Evolutionary conservation across 2,888 invertebrate genomes (phyloP), one percentile per base, ranked within the genome.

Genomic region (Alsophila aescularia): DNA sequence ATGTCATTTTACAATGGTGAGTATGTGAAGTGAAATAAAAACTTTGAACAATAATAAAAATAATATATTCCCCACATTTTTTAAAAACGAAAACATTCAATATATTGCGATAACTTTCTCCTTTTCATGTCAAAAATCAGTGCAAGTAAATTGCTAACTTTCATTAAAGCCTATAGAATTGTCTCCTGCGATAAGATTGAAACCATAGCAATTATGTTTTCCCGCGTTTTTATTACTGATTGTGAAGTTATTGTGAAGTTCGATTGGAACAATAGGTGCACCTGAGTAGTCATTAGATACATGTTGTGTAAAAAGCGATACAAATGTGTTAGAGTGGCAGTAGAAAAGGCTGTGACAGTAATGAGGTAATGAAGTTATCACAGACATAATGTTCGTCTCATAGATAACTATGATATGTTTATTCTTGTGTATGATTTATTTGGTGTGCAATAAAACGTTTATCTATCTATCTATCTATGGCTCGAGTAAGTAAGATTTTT

Each of bases 91-190:
- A 18, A 18, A 8, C 8, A 24, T n/a, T n/a, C n/a, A 24, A 8
- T 24, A 24, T 24, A 5, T 5, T 24, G 8, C 7, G 24, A 50
- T 24, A 0, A 35, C 52, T 83, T 81, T 83, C 79, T 66, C 70
- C 53, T 50, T 65, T 78, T 71, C 72, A 71, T 73, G 72, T 77
- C 74, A 67, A 77, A 77, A 78, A 72, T 68, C 50, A 72, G 69
- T 73, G 61, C 67, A 73, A 79, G 75, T 70, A 66, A 77, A 74
- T 75, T 73, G 79, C 80, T 79, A 81, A 84, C 85, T 86, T 87
- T 88, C 83, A 75, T 82, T 73, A 72, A 71, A 66, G 71, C 67
- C 67, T 27, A 74, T 75, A 77, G 79, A 82, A 79, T 79, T 79
- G 79, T 70, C 55, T 57, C 64, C 50, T 66, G 66, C 75, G 71